Evolutionary conservation across 1,140 invertebrate species (phyloP).

Genomic region (Aphelenchoides fujianensis): DNA sequence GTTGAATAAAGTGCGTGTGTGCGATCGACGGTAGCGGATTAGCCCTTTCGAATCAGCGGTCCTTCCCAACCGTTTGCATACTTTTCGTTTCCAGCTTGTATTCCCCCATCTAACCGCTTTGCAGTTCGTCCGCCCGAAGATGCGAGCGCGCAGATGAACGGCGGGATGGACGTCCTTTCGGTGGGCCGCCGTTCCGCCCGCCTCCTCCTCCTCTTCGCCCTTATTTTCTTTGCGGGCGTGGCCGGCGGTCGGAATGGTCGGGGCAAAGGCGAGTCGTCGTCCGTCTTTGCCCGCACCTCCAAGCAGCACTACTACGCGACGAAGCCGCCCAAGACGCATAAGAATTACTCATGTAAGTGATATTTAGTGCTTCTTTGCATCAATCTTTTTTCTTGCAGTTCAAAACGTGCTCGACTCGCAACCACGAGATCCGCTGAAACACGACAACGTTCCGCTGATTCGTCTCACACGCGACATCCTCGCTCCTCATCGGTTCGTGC

Average conservation of each 20-base stretch:
- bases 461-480: constrained; percentile 53
- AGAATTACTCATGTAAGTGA: not conserved
- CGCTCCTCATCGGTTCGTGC: constrained; percentile 34
- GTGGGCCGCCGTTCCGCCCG: no score
- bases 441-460: constrained; percentile 52
- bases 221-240: not conserved
- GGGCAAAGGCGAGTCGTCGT: not conserved
- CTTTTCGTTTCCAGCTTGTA: no score
- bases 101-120: no score
- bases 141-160: not conserved
- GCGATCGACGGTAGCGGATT: no score
- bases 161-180: no score
- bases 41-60: no score
- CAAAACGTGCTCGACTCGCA: constrained; percentile 18
- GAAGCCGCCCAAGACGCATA: not conserved
- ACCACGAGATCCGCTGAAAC: not conserved
- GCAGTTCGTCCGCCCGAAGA: no score
- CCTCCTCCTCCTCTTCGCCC: not conserved
- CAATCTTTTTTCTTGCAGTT: constrained; percentile 1
- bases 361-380: not conserved
- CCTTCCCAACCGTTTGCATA: no score
- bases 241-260: not conserved
- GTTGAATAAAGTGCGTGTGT: no score
- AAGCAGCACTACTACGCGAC: not conserved
- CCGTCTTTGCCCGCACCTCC: not conserved